A percentile compares a stretch with the other conserved stretches of the same genome.
Conservation (phyloP, 1,140 invertebrate species). For the Apolygus lucorum region DNA sequence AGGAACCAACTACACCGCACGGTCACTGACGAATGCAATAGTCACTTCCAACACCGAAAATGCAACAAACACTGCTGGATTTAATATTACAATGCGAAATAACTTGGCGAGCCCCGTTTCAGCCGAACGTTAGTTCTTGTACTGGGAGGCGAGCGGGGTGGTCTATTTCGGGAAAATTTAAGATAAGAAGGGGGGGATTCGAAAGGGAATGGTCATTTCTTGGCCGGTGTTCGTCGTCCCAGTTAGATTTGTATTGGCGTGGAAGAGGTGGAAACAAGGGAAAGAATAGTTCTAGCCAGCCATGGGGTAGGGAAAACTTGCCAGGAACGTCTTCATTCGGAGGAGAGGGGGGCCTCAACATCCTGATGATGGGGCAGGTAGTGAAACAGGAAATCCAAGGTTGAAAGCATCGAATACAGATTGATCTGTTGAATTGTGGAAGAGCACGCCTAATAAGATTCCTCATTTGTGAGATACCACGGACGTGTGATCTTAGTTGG, state of each 20-base stretch:
- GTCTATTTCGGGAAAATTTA: background rate
- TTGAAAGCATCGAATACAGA: too few relatives aligned
- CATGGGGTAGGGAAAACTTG: too few relatives aligned
- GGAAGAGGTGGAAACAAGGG: background rate
- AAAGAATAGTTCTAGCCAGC: background rate
- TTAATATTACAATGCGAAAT: background rate
- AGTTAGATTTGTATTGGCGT: constrained; percentile 4
- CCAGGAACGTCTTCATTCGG: too few relatives aligned
- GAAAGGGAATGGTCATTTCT: background rate
- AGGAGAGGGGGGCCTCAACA: too few relatives aligned
- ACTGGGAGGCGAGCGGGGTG: background rate
- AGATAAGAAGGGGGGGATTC: background rate
- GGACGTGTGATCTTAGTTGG: too few relatives aligned
- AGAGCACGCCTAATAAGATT: too few relatives aligned
- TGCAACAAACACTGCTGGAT: background rate
- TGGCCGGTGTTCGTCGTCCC: background rate
- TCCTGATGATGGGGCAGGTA: too few relatives aligned
- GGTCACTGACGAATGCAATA: background rate
- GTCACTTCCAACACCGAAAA: background rate
- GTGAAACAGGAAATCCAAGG: too few relatives aligned
- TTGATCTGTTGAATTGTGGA: too few relatives aligned
- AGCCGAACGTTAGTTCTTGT: background rate
- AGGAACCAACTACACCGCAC: background rate
- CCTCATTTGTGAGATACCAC: too few relatives aligned
- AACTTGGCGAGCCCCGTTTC: background rate